phyloP scores from a whole-genome alignment of 2,113 vertebrate species.

The Morone chrysops region DNA sequence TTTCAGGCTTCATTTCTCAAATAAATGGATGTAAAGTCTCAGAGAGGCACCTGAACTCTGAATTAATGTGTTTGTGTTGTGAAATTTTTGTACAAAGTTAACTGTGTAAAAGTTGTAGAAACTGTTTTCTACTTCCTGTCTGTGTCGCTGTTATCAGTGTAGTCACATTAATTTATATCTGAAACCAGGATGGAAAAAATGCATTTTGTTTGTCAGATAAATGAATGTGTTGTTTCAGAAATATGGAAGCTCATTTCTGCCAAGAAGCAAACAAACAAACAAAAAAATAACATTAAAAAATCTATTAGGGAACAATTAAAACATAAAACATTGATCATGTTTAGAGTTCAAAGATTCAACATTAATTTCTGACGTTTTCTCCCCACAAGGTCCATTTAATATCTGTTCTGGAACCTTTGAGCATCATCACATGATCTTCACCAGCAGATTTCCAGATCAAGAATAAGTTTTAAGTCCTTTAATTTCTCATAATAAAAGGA shows the following conservation, averaged over 20 bases:
- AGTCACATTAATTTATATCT: slow-evolving; percentile 62
- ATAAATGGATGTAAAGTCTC: not conserved
- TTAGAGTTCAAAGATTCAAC: too few relatives aligned
- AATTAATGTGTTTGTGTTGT: slow-evolving; percentile 9
- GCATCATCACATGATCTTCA: not conserved
- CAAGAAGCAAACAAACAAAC: not conserved
- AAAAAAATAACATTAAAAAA: not conserved
- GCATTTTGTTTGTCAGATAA: not conserved
- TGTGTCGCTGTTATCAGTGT: slow-evolving; percentile 49
- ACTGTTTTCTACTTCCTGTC: slow-evolving; percentile 60
- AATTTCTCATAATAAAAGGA: not conserved
- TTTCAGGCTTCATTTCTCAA: too few relatives aligned
- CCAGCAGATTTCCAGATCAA: not conserved
- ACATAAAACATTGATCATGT: not conserved
- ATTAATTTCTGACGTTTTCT: too few relatives aligned
- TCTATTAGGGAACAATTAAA: not conserved
- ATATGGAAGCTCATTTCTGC: slow-evolving; percentile 24
- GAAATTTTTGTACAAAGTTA: slow-evolving; percentile 56
- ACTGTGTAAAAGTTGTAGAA: slow-evolving; percentile 61
- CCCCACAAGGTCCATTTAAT: not conserved
- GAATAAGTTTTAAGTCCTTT: not conserved
- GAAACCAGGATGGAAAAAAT: slow-evolving; percentile 6
- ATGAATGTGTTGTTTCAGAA: not conserved
- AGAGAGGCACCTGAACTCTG: slow-evolving; percentile 31
- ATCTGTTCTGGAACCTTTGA: not conserved